phyloP scores from a whole-genome alignment of 2,113 vertebrate genomes.

The Macrotis lagotis region DNA sequence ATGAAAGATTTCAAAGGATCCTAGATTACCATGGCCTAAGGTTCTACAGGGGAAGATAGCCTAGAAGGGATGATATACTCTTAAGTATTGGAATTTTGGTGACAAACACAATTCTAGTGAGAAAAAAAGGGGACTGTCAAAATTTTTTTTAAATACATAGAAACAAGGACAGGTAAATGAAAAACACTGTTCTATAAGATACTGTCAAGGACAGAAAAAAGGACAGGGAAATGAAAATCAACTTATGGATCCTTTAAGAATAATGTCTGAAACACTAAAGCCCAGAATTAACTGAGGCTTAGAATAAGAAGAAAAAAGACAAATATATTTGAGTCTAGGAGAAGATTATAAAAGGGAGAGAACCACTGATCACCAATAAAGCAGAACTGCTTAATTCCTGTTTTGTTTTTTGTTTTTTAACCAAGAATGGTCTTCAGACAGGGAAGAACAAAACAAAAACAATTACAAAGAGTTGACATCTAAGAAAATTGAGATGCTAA shows the following conservation, averaged over 20 bases:
- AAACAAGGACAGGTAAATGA: not conserved
- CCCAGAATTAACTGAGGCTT: not conserved
- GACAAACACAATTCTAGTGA: not conserved
- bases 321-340: not conserved
- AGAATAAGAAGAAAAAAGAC: not conserved
- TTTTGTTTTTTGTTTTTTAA: not conserved
- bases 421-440: not conserved
- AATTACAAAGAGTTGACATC: not conserved
- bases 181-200: not conserved
- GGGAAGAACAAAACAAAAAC: not conserved
- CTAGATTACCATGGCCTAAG: not conserved
- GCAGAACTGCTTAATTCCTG: not conserved
- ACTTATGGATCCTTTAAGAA: not conserved
- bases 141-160: no score
- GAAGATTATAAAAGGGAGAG: not conserved
- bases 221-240: not conserved
- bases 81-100: not conserved
- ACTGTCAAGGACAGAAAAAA: not conserved
- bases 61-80: not conserved
- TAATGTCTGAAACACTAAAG: not conserved
- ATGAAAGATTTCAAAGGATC: not conserved
- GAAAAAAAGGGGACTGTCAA: not conserved
- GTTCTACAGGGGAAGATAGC: not conserved
- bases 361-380: not conserved
- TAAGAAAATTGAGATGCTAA: not conserved